Evolutionary conservation across 1,140 invertebrate species (phyloP), one percentile per base, ranked within the genome.

Genomic region (Ceratina australensis): DNA sequence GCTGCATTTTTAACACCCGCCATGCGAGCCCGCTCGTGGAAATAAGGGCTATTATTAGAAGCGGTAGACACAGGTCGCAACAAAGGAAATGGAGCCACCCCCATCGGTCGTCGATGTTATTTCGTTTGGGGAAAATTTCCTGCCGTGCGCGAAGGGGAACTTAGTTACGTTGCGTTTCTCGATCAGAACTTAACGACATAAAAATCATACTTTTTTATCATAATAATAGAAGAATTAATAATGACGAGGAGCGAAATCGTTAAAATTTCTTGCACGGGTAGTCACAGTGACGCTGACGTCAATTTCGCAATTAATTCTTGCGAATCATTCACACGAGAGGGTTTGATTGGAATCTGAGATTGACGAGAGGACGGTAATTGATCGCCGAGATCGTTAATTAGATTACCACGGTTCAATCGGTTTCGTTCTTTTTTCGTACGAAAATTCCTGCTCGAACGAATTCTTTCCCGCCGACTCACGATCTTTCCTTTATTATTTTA

Each of bases 31-130:
- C 3, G 63, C 59, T 28, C 57, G 49, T 84, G 68, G 63, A 73
- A 85, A 79, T 76, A 63, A 64, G 47, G 61, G 64, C 84, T 85
- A 86, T 85, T 86, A 86, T 85, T 85, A 85, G 81, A 78, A 69
- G 69, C 83, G 73, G 73, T 69, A 72, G 83, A 78, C 81, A 10
- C 10, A 85, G 85, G 78, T 83, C 68, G 71, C 72, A 82, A 83
- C 82, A 83, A 83, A 83, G 77, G 61, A 80, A 78, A n/a, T 22
- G 68, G 20, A 60, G 74, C 42, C 66, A 64, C 72, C 76, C 81
- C 66, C 72, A 50, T 22, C 10, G 26, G 18, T 28, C 18, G 13
- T 26, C 26, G 10, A 47, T 47, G 68, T 57, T 71, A 42, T 57
- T 64, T 57, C 33, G 33, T 64, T 57, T 24, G 13, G 60, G 24